phyloP scores from a whole-genome alignment of 2,797 vertebrate genomes.

The Cynodonichthys magdalenae region DNA sequence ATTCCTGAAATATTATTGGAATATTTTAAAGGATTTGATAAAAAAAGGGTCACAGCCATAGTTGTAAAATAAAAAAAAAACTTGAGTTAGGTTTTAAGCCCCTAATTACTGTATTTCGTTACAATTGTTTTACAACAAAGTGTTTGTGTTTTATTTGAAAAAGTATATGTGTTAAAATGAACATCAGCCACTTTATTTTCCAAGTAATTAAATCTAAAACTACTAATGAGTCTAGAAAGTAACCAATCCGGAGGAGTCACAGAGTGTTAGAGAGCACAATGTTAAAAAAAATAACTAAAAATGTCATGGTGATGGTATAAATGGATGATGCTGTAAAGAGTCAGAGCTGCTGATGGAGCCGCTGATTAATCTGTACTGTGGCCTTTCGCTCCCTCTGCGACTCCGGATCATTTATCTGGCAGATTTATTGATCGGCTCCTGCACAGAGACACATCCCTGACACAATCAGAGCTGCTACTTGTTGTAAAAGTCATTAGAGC shows the following conservation, averaged over 20 bases:
- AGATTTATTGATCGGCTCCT: conserved; percentile 74
- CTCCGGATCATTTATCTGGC: conserved; percentile 69
- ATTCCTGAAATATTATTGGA: too few species aligned
- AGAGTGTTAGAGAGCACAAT: not conserved
- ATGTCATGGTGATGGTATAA: conserved; percentile 29
- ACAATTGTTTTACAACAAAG: too few species aligned
- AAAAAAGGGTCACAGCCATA: too few species aligned
- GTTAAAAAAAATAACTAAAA: conserved; percentile 13
- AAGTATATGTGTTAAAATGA: too few species aligned
- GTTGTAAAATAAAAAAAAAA: too few species aligned
- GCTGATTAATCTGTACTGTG: conserved; percentile 77
- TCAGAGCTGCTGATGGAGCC: conserved; percentile 41
- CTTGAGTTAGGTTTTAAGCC: too few species aligned
- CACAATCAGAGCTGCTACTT: conserved; percentile 58
- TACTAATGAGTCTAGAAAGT: not conserved
- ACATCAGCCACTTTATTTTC: not conserved
- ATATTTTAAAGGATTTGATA: too few species aligned
- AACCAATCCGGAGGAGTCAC: not conserved
- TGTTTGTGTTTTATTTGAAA: too few species aligned
- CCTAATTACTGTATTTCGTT: too few species aligned
- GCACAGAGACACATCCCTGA: conserved; percentile 47
- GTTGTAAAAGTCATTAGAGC: conserved; percentile 63
- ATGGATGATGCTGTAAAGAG: conserved; percentile 38
- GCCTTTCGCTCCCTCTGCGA: conserved; percentile 67
- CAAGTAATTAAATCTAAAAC: not conserved